Evolutionary conservation across 2,797 vertebrate species (phyloP), one percentile per base, ranked within the genome.

Genomic region (Sylvia borin): DNA sequence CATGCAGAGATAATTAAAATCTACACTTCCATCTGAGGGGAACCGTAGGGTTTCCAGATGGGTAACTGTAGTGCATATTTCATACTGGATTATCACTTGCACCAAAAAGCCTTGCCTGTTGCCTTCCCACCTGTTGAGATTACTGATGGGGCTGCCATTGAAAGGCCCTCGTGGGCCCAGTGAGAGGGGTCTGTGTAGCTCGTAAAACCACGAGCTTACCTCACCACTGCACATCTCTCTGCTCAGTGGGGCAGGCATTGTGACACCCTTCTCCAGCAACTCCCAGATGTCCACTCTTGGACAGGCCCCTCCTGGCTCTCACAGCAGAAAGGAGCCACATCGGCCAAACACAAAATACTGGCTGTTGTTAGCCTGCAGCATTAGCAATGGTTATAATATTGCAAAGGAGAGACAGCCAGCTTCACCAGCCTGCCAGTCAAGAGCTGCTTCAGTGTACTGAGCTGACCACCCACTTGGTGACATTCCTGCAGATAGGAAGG

Each of bases 1-100:
- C 91, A 92, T n/a, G 72, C 93, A 85, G 75, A 81, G 92, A 79
- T 68, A 85, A 92, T 64, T 87, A 85, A 88, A 89, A 92, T 82
- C 92, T 85, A 62, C 60, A 51, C 83, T 92, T 91, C 89, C 87
- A 78, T 78, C 64, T 51, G 64, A 93, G 58, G 51, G 90, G 60
- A 94, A 85, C 64, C 0, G 2, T 53, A 50, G 70, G 54, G n/a
- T 84, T 91, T 86, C 89, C 95, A 86, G 93, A 77, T 92, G 95
- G 72, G 82, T 48, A 34, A 48, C 73, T 60, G 66, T 24, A 88
- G 82, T 24, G 58, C 32, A 38, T 84, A 86, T 84, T 70, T 90
- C 89, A 68, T 80, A 83, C 47, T 14, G 42, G 53, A 89, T 95
- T 87, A 89, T 70, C 67, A 88, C 85, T 73, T 64, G 85, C 50